Evolutionary conservation across 2,113 vertebrate species (phyloP), one percentile per base, ranked within the genome.

Genomic region (Grammomys surdaster): DNA sequence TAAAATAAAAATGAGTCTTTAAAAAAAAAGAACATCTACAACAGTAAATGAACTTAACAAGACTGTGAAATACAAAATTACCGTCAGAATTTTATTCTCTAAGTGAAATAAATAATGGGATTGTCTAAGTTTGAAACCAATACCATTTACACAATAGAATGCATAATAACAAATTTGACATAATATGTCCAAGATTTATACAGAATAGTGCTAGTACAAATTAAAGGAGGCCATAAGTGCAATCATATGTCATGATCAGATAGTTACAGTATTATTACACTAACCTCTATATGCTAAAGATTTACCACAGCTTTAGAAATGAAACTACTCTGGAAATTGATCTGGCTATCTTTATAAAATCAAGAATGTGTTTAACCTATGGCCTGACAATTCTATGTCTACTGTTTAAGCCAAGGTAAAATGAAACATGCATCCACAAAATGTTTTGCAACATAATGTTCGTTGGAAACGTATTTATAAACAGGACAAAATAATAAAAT

Each of bases 371-470:
- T 9, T 77, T 78, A 76, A 22, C 31, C 56, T 88, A 86, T 87
- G 65, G 48, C 63, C 51, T 86, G 76, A 43, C 48, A 70, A 93
- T 95, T 77, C 3, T 16, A 82, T 2, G 63, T 80, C 65, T 58
- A 69, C 12, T 56, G 76, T 92, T 92, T 77, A 85, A 89, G n/a
- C 24, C 40, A 95, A 77, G 40, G 85, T 36, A 85, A 89, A 89
- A 69, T 26, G 20, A 92, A 92, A 48, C 16, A 36, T 12, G 60
- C 5, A 0, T 69, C 73, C n/a, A 89, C 22, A 40, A 54, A 46
- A 84, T 19, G 9, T 43, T 31, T 36, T 70, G 33, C n/a, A 93
- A 76, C 43, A 89, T 63, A 43, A 89, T 63, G 26, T 78, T 86
- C 82, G 75, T 22, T 54, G 19, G 2, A 51, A 82, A 63, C 60